A percentile compares a stretch with the other conserved stretches of the same genome.
phyloP scores from a whole-genome alignment of 2,113 vertebrate genomes.

The Sakesphorus luctuosus region DNA sequence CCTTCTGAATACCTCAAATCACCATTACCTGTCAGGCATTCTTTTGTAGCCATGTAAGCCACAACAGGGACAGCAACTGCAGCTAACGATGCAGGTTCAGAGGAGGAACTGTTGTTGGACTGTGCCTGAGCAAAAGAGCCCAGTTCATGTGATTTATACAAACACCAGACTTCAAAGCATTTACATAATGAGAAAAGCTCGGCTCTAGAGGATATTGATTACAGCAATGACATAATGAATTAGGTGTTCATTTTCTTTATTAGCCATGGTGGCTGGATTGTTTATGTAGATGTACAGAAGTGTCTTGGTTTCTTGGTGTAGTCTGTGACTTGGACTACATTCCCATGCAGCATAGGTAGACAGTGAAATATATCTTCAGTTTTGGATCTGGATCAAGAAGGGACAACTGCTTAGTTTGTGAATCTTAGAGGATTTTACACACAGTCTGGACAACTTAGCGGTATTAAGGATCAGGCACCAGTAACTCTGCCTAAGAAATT shows the following conservation, averaged over 20 bases:
- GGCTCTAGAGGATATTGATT: background rate
- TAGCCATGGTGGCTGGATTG: background rate
- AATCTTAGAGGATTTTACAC: background rate
- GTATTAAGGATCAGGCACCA: background rate
- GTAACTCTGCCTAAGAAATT: background rate
- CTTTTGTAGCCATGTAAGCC: background rate
- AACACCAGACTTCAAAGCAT: background rate
- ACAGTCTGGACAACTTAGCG: background rate
- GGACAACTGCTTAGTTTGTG: background rate
- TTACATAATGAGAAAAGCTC: background rate
- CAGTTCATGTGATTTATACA: background rate
- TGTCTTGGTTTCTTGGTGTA: background rate
- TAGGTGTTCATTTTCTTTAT: background rate
- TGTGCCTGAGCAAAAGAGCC: background rate
- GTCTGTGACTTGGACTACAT: background rate
- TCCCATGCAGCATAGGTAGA: background rate
- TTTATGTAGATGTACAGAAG: background rate
- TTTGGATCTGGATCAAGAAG: background rate
- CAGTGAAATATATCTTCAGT: background rate
- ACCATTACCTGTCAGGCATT: background rate
- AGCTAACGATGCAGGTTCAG: background rate
- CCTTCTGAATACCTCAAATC: conserved; percentile 41
- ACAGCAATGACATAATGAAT: background rate
- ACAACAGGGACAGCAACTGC: conserved; percentile 14
- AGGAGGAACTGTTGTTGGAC: background rate